These are phyloP conservation scores for Austrolebias charrua DNA, from an alignment of 2,797 vertebrate species.

Conservation along the genomic window DNA sequence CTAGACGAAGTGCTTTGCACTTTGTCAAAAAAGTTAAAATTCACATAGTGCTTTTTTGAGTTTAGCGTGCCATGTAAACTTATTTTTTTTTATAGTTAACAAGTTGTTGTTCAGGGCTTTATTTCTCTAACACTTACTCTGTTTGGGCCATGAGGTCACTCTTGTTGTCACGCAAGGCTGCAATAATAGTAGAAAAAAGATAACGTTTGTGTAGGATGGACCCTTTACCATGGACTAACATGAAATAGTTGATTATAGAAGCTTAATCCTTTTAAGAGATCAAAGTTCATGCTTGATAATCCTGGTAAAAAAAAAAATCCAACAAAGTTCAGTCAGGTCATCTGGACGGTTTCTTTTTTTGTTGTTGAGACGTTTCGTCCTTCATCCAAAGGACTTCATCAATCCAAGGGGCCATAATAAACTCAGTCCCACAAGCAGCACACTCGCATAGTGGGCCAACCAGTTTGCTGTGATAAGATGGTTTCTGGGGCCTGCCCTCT, in stretches of 20 bases:
- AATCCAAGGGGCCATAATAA: too few species aligned
- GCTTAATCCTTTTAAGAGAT: conserved; percentile 16
- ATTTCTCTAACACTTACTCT: too few species aligned
- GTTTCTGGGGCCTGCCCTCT: too few species aligned
- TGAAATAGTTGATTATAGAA: conserved; percentile 17
- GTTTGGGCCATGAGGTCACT: conserved; percentile 7
- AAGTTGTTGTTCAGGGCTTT: conserved; percentile 2
- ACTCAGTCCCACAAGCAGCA: too few species aligned
- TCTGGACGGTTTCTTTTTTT: too few species aligned
- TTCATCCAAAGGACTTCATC: too few species aligned
- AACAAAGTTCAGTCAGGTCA: too few species aligned
- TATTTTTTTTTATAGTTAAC: not conserved
- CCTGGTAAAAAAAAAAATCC: too few species aligned
- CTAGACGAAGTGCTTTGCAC: conserved; percentile 8
- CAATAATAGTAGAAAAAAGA: not conserved
- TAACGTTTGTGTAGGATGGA: conserved; percentile 11
- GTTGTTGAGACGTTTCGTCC: too few species aligned
- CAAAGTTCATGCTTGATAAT: too few species aligned
- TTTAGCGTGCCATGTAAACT: not conserved
- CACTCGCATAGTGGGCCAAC: too few species aligned
- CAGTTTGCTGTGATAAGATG: too few species aligned
- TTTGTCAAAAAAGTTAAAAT: conserved; percentile 10
- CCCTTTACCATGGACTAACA: conserved; percentile 26
- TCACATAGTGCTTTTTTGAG: not conserved
- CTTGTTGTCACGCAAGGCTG: conserved; percentile 18